A percentile compares a stretch with the other conserved stretches of the same genome.
Conservation (phyloP, 1,140 invertebrate genomes). For the Conus betulinus region DNA sequence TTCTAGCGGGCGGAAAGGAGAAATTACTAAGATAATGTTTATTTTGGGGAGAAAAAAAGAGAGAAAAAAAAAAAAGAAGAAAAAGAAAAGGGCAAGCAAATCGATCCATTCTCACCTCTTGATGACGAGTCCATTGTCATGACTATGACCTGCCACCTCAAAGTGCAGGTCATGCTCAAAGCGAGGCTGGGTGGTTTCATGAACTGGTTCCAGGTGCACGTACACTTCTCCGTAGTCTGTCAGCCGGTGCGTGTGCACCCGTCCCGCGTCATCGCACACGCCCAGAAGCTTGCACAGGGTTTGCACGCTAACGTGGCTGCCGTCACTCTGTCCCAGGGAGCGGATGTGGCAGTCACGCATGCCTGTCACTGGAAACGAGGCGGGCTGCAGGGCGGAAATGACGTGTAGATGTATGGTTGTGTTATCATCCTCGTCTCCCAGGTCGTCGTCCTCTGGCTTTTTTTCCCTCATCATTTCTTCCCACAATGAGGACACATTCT, state of each 20-base stretch:
- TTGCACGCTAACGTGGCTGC: constrained; percentile 15
- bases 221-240: constrained; percentile 33
- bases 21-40: too few relatives aligned
- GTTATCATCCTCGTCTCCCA: background rate
- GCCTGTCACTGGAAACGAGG: constrained; percentile 26
- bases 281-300: constrained; percentile 1
- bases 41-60: too few relatives aligned
- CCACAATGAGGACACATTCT: constrained; percentile 26
- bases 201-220: constrained; percentile 25
- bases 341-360: constrained; percentile 25
- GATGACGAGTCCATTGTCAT: background rate
- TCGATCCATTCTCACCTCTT: constrained; percentile 7
- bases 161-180: constrained; percentile 30
- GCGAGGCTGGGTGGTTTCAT: background rate
- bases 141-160: constrained; percentile 3
- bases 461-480: background rate
- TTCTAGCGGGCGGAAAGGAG: too few relatives aligned
- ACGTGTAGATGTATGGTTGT: constrained; percentile 21
- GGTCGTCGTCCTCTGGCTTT: background rate
- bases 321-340: constrained; percentile 15
- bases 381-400: constrained; percentile 21
- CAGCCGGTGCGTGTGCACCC: constrained; percentile 23
- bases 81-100: too few relatives aligned
- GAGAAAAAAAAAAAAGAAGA: too few relatives aligned
- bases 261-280: constrained; percentile 17